Evolutionary conservation across 2,888 invertebrate species (phyloP).

Genomic region (Tyria jacobaeae): DNA sequence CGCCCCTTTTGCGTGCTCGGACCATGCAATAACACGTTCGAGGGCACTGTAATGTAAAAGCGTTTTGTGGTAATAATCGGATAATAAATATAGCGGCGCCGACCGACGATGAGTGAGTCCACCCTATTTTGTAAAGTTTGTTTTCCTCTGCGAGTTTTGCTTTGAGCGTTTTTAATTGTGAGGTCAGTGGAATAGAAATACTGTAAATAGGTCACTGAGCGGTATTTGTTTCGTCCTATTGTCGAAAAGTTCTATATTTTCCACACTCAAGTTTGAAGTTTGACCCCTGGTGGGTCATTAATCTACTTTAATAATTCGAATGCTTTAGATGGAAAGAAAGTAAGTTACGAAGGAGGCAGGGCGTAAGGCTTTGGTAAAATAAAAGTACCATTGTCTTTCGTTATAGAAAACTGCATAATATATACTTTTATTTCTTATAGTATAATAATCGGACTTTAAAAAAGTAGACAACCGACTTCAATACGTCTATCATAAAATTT

Average conservation of each 20-base stretch:
- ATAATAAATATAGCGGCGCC: constrained; percentile 65
- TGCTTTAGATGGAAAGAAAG: background rate
- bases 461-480: too few relatives aligned
- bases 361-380: too few relatives aligned
- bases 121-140: constrained; percentile 52
- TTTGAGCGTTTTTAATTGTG: constrained; percentile 26
- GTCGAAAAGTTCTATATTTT: background rate
- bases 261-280: background rate
- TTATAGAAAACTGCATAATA: too few relatives aligned
- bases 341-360: background rate
- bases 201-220: constrained; percentile 13
- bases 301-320: background rate
- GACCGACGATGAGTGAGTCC: constrained; percentile 42
- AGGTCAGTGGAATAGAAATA: constrained; percentile 2
- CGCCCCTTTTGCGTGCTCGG: constrained; percentile 42
- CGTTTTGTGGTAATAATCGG: constrained; percentile 71
- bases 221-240: background rate
- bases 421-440: too few relatives aligned
- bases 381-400: too few relatives aligned
- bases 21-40: constrained; percentile 53
- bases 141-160: constrained; percentile 39
- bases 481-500: too few relatives aligned
- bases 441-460: too few relatives aligned
- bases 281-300: background rate
- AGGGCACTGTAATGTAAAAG: constrained; percentile 58